These are phyloP conservation scores for Drosophila testacea DNA, from an alignment of 2,888 invertebrate genomes.

Conservation along the genomic window DNA sequence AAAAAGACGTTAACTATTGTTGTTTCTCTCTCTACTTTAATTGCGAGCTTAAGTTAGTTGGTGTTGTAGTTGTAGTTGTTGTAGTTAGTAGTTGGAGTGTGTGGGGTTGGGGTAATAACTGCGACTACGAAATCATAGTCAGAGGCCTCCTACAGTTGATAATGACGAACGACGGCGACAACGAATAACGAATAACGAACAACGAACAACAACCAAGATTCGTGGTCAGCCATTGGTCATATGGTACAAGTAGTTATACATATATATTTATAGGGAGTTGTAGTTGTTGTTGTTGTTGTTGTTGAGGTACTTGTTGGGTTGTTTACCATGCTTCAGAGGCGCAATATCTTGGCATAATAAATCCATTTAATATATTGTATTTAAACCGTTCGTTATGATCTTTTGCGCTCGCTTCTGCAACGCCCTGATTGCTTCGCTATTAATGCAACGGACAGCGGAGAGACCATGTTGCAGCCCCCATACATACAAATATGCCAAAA, in stretches of 20 bases:
- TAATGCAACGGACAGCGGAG: conserved; percentile 68
- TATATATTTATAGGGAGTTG: conserved; percentile 1
- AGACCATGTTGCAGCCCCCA: conserved; percentile 45
- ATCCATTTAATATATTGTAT: conserved; percentile 80
- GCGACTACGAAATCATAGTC: conserved; percentile 67
- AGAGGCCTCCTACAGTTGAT: conserved; percentile 24
- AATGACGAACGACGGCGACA: conserved; percentile 14
- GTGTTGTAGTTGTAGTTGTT: background rate
- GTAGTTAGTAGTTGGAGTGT: no score
- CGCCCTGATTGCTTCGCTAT: conserved; percentile 79
- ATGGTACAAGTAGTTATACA: conserved; percentile 20
- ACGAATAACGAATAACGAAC: conserved; percentile 5
- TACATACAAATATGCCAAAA: background rate
- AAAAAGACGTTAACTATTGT: conserved; percentile 67
- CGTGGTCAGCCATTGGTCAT: conserved; percentile 53
- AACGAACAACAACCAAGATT: conserved; percentile 18
- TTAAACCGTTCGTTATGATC: conserved; percentile 80
- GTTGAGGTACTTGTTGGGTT: conserved; percentile 19
- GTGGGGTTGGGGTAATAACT: conserved; percentile 65
- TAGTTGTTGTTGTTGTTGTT: conserved; percentile 7
- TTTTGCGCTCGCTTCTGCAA: conserved; percentile 75
- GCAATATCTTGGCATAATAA: conserved; percentile 79
- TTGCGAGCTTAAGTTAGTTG: conserved; percentile 37
- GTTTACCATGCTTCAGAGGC: conserved; percentile 53
- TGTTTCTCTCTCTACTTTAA: conserved; percentile 44